Evolutionary conservation across 1,140 invertebrate species (phyloP).

Genomic region (Rhagoletis zephyria): DNA sequence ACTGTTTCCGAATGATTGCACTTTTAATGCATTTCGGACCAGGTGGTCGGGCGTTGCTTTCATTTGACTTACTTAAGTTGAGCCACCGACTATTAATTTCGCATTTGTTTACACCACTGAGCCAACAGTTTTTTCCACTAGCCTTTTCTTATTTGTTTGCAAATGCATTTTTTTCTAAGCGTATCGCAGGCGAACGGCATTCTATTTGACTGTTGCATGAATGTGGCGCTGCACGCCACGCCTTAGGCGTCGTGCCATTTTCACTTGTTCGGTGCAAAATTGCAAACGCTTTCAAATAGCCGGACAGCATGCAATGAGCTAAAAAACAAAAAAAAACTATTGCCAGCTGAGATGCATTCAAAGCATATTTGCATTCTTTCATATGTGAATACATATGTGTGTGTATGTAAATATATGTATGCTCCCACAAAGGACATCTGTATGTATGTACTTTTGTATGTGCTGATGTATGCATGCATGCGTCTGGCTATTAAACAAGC

Average conservation of each 20-base stretch:
- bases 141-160: not conserved
- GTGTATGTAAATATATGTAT: not conserved
- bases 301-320: constrained; percentile 8
- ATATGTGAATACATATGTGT: not conserved
- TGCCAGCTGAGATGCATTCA: not conserved
- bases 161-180: not conserved
- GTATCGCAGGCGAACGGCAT: not conserved
- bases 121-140: not conserved
- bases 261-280: constrained; percentile 14
- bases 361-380: no score
- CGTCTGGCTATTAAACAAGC: not conserved
- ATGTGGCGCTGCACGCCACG: not conserved
- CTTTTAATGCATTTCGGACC: no score
- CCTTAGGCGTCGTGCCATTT: not conserved
- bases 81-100: no score
- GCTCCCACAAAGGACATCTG: not conserved
- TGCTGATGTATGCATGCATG: not conserved
- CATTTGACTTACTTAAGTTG: no score
- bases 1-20: no score
- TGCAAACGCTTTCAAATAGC: constrained; percentile 23
- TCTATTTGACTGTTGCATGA: not conserved
- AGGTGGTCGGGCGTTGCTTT: no score
- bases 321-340: not conserved
- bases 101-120: no score
- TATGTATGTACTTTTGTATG: not conserved